Evolutionary conservation across 2,113 vertebrate genomes (phyloP).

Genomic region (Caranx melampygus): DNA sequence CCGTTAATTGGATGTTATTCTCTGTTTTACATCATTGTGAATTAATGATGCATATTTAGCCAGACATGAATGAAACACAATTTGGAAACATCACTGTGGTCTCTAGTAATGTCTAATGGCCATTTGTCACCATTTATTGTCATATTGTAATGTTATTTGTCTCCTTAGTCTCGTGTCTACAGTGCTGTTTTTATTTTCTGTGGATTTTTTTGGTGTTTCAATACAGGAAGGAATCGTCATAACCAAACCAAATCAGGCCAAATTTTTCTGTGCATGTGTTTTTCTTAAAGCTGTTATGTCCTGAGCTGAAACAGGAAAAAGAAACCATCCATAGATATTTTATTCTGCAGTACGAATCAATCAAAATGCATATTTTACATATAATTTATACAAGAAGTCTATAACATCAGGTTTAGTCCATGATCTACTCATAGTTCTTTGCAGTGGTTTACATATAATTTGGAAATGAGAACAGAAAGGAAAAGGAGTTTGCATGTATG

Average conservation of each 20-base stretch:
- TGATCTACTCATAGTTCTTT: neutral
- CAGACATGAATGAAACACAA: neutral
- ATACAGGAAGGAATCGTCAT: neutral
- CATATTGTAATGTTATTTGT: neutral
- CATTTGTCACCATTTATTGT: neutral
- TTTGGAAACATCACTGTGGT: neutral
- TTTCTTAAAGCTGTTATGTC: neutral
- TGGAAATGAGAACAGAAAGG: constrained; percentile 40
- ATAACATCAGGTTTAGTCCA: neutral
- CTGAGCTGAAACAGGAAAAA: neutral
- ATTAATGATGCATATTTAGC: neutral
- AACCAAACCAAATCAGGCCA: neutral
- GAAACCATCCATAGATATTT: neutral
- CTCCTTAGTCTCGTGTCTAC: neutral
- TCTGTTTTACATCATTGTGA: neutral
- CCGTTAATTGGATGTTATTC: neutral
- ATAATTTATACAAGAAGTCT: neutral
- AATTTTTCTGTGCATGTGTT: neutral
- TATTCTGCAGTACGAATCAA: too few relatives aligned
- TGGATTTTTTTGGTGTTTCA: neutral
- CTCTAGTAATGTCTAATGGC: neutral
- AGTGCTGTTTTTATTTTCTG: neutral
- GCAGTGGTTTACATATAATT: neutral
- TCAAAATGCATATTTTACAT: neutral
- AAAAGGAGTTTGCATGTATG: constrained; percentile 53